phyloP scores from a whole-genome alignment of 1,140 invertebrate species.

The Panonychus citri region DNA sequence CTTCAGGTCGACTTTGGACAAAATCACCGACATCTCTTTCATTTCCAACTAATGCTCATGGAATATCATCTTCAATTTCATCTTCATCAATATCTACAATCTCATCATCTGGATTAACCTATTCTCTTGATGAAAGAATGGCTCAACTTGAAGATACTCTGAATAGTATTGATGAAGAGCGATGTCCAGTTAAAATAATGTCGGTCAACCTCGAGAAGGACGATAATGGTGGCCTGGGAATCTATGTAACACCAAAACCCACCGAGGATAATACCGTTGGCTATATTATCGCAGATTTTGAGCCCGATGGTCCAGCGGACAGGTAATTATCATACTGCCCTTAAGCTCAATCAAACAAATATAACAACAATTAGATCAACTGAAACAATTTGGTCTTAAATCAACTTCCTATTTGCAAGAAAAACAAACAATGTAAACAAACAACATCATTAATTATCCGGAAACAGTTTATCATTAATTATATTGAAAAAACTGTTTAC shows the following conservation, averaged over 20 bases:
- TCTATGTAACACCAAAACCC: conserved; percentile 54
- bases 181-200: not conserved
- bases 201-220: conserved; percentile 32
- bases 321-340: conserved; percentile 34
- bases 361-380: no score
- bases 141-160: not conserved
- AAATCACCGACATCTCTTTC: not conserved
- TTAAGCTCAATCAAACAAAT: no score
- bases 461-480: no score
- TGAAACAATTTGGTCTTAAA: no score
- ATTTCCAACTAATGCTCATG: not conserved
- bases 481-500: no score
- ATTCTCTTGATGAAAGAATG: not conserved
- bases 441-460: no score
- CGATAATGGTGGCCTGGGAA: conserved; percentile 45
- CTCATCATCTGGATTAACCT: not conserved
- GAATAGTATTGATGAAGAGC: not conserved
- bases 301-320: conserved; percentile 47
- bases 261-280: conserved; percentile 39
- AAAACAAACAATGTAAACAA: no score
- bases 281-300: conserved; percentile 57
- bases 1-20: no score
- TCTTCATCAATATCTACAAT: not conserved
- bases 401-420: no score
- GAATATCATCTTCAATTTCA: conserved; percentile 1